Evolutionary conservation across 2,797 vertebrate species (phyloP), one percentile per base, ranked within the genome.

Genomic region (Channa striata): DNA sequence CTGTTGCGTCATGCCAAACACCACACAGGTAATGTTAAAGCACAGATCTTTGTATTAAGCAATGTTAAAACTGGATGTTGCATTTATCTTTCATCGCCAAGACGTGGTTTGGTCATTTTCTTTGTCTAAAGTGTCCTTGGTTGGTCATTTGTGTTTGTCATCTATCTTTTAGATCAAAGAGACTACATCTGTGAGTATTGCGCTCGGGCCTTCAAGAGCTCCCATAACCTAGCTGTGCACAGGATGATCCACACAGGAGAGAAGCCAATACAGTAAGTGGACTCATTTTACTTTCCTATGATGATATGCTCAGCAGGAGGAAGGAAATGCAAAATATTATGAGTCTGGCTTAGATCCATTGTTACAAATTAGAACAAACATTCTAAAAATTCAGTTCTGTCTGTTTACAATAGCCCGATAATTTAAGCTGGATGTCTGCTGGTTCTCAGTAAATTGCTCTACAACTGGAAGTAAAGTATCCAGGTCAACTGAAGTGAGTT

Each of bases 141-240:
- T 39, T 52, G 36, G 52, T 37, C 0, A 23, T 42, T 13, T 52
- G 7, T 53, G 4, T 16, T 20, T 50, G 10, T 34, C 20, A 6
- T 54, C 17, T 59, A 20, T 34, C 6, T 77, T 79, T 34, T 62
- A 98, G 97, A 98, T 93, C 97, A 98, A 86, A 94, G 97, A 77
- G 97, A 98, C 89, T 98, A 97, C 86, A 98, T 98, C 86, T 98
- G 97, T 72, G 96, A 98, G 87, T 97, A 95, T 58, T 98, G 97
- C 14, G 96, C 97, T 54, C 95, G 96, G 8, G 96, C 97, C 9
- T 98, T 98, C 86, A 98, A 97, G 91, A 97, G 96, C 68, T 97
- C 96, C 53, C 96, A 98, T 66, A 98, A 98, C 83, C 89, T 97
- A 87, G 96, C 96, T 0, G 96, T 98, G 74, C 96, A 97, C 87